Evolutionary conservation across 2,797 vertebrate species (phyloP).

Genomic region (Lutra lutra): DNA sequence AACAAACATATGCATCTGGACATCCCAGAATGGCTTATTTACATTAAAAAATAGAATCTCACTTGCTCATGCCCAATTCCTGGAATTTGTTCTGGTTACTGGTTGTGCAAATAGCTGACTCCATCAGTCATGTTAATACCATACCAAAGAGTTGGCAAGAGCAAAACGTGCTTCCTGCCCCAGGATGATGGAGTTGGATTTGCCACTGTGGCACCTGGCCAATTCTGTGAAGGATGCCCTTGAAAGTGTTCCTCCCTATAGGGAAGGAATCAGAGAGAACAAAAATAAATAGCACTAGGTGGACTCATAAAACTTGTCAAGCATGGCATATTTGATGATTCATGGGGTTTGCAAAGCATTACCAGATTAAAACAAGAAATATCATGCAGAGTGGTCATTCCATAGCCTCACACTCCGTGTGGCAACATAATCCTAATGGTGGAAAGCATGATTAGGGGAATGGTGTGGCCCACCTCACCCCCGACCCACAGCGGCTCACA

Average conservation of each 20-base stretch:
- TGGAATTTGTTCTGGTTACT: constrained; percentile 46
- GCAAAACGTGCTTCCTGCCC: constrained; percentile 27
- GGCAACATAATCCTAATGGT: not conserved
- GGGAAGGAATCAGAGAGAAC: constrained; percentile 63
- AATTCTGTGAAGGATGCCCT: constrained; percentile 59
- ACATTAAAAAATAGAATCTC: constrained; percentile 24
- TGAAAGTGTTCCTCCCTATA: constrained; percentile 48
- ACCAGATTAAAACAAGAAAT: constrained; percentile 62
- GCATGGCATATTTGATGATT: constrained; percentile 59
- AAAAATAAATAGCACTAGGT: constrained; percentile 67
- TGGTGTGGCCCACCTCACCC: not conserved
- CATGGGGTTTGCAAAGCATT: constrained; percentile 63
- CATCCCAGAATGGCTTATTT: constrained; percentile 5
- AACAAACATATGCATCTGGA: not conserved
- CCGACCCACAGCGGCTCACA: not conserved
- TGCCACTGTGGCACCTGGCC: constrained; percentile 50
- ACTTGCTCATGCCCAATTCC: not conserved
- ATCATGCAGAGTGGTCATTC: not conserved
- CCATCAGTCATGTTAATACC: constrained; percentile 27
- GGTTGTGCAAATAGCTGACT: constrained; percentile 30
- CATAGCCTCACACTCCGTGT: not conserved
- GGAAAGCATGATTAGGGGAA: not conserved
- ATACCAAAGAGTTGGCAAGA: constrained; percentile 27
- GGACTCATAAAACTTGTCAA: constrained; percentile 68
- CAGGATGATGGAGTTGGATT: constrained; percentile 38